A percentile compares a stretch with the other conserved stretches of the same genome.
These are phyloP conservation scores for Hirtodrosophila alboralis DNA, from an alignment of 2,888 invertebrate genomes.

Conservation along the genomic window DNA sequence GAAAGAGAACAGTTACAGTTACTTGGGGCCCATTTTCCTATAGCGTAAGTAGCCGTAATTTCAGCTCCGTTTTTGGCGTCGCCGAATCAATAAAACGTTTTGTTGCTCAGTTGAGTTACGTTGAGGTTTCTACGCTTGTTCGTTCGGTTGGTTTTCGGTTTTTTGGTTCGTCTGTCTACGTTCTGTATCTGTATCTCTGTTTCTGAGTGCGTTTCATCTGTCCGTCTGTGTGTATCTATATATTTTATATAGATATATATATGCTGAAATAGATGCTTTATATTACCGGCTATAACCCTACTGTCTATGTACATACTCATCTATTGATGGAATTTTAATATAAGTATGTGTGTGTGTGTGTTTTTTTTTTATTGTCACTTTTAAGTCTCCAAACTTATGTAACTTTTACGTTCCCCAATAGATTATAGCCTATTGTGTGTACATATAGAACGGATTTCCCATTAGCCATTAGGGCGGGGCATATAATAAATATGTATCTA, in stretches of 20 bases:
- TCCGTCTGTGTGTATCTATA: slow-evolving; percentile 58
- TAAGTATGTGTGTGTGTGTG: slow-evolving; percentile 12
- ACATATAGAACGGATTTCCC: slow-evolving; percentile 1
- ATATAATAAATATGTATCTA: slow-evolving; percentile 8
- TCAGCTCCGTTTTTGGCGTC: slow-evolving; percentile 67
- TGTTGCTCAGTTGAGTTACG: slow-evolving; percentile 58
- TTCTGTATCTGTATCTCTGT: slow-evolving; percentile 53
- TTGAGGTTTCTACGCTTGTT: slow-evolving; percentile 66
- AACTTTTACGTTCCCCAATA: slow-evolving; percentile 29
- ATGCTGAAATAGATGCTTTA: slow-evolving; percentile 55
- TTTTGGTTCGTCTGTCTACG: slow-evolving; percentile 44
- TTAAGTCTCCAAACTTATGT: slow-evolving; percentile 56
- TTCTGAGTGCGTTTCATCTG: slow-evolving; percentile 51
- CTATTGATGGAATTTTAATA: slow-evolving; percentile 17
- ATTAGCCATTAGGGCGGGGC: slow-evolving; percentile 27
- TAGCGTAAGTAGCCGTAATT: slow-evolving; percentile 65
- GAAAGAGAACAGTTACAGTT: slow-evolving; percentile 29
- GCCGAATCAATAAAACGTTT: slow-evolving; percentile 72
- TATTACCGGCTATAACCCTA: slow-evolving; percentile 56
- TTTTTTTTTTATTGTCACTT: slow-evolving; percentile 24
- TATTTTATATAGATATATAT: slow-evolving; percentile 33
- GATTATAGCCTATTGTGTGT: slow-evolving; percentile 21
- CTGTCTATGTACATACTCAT: slow-evolving; percentile 18
- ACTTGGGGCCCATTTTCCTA: slow-evolving; percentile 45
- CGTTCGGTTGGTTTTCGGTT: slow-evolving; percentile 63